Base-by-base conservation (phyloP, 37 sponge, comb jelly and placozoan species). In the Haliclona indistincta region DNA sequence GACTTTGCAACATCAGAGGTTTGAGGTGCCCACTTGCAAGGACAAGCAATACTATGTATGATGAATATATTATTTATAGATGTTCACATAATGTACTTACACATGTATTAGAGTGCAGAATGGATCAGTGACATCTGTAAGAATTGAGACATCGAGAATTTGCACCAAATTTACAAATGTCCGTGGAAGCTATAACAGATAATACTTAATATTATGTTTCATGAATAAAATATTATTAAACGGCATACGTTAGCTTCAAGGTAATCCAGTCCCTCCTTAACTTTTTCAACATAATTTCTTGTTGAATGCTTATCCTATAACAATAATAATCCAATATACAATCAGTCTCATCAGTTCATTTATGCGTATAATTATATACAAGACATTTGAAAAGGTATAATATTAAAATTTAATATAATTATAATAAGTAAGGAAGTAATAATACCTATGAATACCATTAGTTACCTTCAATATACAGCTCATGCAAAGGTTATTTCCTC, bases 401-500 rank as follows among this genome's bases (percentile, higher is more conserved):
- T n/a, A n/a, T n/a, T n/a, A n/a, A n/a, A n/a, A n/a, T n/a, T n/a
- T n/a, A n/a, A n/a, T n/a, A n/a, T n/a, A n/a, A n/a, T n/a, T n/a
- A n/a, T n/a, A n/a, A n/a, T n/a, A n/a, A n/a, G n/a, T n/a, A n/a
- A n/a, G n/a, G n/a, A n/a, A n/a, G n/a, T n/a, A n/a, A n/a, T n/a
- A n/a, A n/a, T n/a, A n/a, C n/a, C n/a, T n/a, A n/a, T n/a, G n/a
- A n/a, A n/a, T n/a, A n/a, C n/a, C 17, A 34, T 33, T 49, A 70
- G 10, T 47, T 32, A 47, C 49, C 42, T 51, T 49, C 22, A 64
- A 47, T 25, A 22, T 38, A 26, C 77, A 76, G 23, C 36, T 45
- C 0, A 38, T 55, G 33, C 80, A 79, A 29, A 79, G 80, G 54
- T 79, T 69, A 28, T 79, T 79, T 44, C 70, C 80, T n/a, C 80